phyloP scores from a whole-genome alignment of 1,140 invertebrate species.

The Eriosoma lanigerum region DNA sequence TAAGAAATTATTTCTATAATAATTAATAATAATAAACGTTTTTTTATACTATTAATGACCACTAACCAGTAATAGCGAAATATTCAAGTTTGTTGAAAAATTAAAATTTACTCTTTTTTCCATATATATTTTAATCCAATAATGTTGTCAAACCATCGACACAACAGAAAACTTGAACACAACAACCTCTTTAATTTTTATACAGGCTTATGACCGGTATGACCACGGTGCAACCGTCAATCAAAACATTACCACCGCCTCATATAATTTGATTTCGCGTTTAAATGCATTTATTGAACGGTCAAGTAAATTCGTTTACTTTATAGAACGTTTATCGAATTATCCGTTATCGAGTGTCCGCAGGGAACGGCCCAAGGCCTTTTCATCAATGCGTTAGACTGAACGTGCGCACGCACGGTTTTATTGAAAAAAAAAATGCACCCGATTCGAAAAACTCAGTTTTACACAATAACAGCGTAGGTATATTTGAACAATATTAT shows the following conservation, averaged over 20 bases:
- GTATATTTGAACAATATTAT: neutral
- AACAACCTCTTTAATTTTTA: slow-evolving; percentile 14
- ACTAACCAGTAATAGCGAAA: too few species aligned
- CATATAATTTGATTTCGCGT: slow-evolving; percentile 35
- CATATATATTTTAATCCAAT: too few species aligned
- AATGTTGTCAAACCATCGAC: too few species aligned
- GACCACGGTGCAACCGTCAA: slow-evolving; percentile 9
- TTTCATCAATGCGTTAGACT: neutral
- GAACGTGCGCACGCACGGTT: neutral
- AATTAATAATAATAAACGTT: too few species aligned
- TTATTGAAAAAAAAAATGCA: neutral
- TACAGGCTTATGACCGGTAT: neutral
- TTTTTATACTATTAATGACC: too few species aligned
- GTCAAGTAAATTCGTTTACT: slow-evolving; percentile 38
- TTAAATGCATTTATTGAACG: slow-evolving; percentile 35
- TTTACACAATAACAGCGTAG: neutral
- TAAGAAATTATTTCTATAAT: too few species aligned
- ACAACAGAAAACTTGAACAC: too few species aligned
- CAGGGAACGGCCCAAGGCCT: neutral
- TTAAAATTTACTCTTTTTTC: too few species aligned
- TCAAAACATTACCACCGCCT: slow-evolving; percentile 29
- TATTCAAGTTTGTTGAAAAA: too few species aligned
- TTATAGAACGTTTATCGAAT: slow-evolving; percentile 39
- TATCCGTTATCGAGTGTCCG: slow-evolving; percentile 29
- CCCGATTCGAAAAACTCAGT: neutral